These are phyloP conservation scores for Lucinisca nassula DNA, from an alignment of 2,888 invertebrate species.

Conservation along the genomic window DNA sequence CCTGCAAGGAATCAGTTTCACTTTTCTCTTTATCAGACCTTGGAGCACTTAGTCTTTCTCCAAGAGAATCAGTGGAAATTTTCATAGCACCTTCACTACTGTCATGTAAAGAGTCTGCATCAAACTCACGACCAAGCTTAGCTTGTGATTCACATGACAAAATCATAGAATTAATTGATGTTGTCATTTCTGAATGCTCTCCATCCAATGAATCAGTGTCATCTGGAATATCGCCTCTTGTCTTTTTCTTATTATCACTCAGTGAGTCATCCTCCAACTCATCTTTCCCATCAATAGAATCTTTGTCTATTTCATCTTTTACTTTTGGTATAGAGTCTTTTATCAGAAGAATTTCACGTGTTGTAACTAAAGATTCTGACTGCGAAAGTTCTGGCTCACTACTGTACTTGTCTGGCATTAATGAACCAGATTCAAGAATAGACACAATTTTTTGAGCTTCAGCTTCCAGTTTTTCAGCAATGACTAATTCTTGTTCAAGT, in stretches of 20 bases:
- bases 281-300: constrained; percentile 81
- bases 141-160: constrained; percentile 72
- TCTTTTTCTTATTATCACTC: constrained; percentile 77
- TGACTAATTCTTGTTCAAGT: constrained; percentile 83
- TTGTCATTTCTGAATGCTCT: constrained; percentile 82
- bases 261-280: constrained; percentile 82
- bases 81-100: constrained; percentile 77
- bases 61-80: constrained; percentile 83
- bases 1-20: constrained; percentile 75
- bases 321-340: constrained; percentile 49
- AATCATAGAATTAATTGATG: constrained; percentile 82
- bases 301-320: constrained; percentile 76
- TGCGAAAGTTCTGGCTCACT: constrained; percentile 64
- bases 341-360: constrained; percentile 59
- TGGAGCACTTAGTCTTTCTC: constrained; percentile 57
- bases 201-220: constrained; percentile 84
- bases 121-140: constrained; percentile 73
- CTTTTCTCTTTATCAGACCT: constrained; percentile 75
- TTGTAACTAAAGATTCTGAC: constrained; percentile 62
- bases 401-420: constrained; percentile 73
- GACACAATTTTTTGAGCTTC: constrained; percentile 87
- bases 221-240: constrained; percentile 73
- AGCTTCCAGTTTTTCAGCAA: constrained; percentile 85
- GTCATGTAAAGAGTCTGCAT: constrained; percentile 81
- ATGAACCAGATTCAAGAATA: constrained; percentile 85